Percentiles rank a stretch among this genome's conserved stretches.
These are phyloP conservation scores for Heliconius hewitsoni DNA, from an alignment of 1,140 invertebrate genomes.

Conservation along the genomic window DNA sequence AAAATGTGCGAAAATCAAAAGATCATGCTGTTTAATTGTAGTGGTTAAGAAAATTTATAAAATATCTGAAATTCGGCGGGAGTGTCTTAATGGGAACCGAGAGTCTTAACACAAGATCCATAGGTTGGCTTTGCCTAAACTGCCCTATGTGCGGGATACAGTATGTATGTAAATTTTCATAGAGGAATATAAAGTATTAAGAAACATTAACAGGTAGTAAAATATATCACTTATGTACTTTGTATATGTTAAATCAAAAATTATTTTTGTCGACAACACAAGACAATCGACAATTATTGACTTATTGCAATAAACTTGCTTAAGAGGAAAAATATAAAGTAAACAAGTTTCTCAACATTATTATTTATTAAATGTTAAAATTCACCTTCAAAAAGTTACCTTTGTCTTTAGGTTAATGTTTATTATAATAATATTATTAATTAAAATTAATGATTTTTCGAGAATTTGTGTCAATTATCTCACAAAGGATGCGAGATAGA, in stretches of 20 bases:
- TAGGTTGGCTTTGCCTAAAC: no score
- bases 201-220: no score
- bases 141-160: no score
- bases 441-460: neutral
- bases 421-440: neutral
- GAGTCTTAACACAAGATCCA: no score
- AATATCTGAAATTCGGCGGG: no score
- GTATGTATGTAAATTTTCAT: no score
- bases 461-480: neutral
- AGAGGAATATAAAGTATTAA: no score
- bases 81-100: no score
- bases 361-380: neutral
- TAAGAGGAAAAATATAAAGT: conserved; percentile 1
- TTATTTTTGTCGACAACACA: neutral
- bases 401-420: neutral
- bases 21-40: neutral
- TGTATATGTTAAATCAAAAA: neutral
- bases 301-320: neutral
- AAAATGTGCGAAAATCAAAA: no score
- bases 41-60: neutral
- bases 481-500: neutral
- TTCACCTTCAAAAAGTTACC: neutral
- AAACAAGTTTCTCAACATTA: conserved; percentile 10
- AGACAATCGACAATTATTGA: neutral
- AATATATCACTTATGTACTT: no score